These are phyloP conservation scores for Griposia aprilina DNA, from an alignment of 2,888 invertebrate species.

Conservation along the genomic window DNA sequence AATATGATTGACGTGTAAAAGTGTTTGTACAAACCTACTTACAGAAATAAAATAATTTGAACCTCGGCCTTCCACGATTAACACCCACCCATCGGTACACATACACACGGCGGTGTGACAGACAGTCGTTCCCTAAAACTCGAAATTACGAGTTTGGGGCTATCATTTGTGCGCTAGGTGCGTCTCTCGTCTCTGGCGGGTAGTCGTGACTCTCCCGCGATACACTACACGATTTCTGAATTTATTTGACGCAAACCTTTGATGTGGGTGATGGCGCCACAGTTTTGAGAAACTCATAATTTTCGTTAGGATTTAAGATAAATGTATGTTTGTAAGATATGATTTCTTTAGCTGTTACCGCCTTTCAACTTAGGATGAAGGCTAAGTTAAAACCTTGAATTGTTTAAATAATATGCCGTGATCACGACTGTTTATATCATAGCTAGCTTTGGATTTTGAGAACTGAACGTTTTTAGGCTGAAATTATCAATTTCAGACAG, in stretches of 20 bases:
- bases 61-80: neutral
- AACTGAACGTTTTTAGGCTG: neutral
- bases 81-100: too few species aligned
- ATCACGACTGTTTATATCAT: conserved; percentile 21
- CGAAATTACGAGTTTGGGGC: conserved; percentile 80
- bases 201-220: conserved; percentile 80
- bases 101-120: conserved; percentile 71
- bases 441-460: neutral
- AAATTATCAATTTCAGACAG: neutral
- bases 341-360: conserved; percentile 36
- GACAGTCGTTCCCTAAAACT: conserved; percentile 62
- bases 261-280: conserved; percentile 63
- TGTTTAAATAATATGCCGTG: conserved; percentile 26
- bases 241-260: conserved; percentile 73
- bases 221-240: conserved; percentile 77
- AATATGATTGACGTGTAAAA: too few species aligned
- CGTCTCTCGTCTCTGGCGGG: conserved; percentile 61
- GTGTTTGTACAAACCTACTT: too few species aligned
- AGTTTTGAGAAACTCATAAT: conserved; percentile 60
- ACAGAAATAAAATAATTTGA: too few species aligned
- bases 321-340: conserved; percentile 59
- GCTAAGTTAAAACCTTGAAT: conserved; percentile 15
- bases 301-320: conserved; percentile 57
- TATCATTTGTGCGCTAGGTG: conserved; percentile 82
- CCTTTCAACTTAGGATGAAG: conserved; percentile 41